These are phyloP conservation scores for Microctenopoma steveboyesi DNA, from an alignment of 2,797 vertebrate species.

Conservation along the genomic window DNA sequence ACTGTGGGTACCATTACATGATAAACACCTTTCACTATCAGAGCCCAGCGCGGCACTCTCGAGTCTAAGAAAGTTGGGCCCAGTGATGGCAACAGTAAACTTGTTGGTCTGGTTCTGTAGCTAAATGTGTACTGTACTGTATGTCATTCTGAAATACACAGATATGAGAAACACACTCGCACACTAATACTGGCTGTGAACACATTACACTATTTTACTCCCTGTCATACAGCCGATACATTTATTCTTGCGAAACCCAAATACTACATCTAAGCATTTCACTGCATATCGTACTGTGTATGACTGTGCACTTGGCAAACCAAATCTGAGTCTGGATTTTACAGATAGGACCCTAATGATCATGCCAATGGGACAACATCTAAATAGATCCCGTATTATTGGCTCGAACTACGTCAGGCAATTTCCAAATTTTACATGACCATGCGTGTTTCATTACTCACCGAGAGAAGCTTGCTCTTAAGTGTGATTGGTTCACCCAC, in stretches of 20 bases:
- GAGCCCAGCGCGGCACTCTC: conserved; percentile 47
- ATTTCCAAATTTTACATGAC: conserved; percentile 31
- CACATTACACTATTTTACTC: background rate
- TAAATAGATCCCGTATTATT: background rate
- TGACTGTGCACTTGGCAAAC: too few relatives aligned
- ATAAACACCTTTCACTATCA: conserved; percentile 80
- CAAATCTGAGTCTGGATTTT: background rate
- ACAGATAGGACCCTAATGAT: conserved; percentile 1
- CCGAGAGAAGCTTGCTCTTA: conserved; percentile 20
- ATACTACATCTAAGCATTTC: background rate
- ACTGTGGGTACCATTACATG: conserved; percentile 80
- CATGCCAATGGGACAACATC: background rate
- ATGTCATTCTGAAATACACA: background rate
- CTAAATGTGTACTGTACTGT: conserved; percentile 15
- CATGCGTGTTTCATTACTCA: conserved; percentile 27
- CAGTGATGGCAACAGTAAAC: conserved; percentile 56
- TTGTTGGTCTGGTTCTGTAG: conserved; percentile 46
- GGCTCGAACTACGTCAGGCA: conserved; percentile 4
- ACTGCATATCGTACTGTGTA: too few relatives aligned
- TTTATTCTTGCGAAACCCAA: background rate
- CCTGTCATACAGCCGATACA: background rate
- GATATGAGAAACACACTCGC: background rate
- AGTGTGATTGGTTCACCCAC: conserved; percentile 55
- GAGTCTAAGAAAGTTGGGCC: conserved; percentile 68
- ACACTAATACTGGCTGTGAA: background rate